A percentile compares a stretch with the other conserved stretches of the same genome.
phyloP scores from a whole-genome alignment of 2,113 vertebrate species.

The Seriola quinqueradiata region DNA sequence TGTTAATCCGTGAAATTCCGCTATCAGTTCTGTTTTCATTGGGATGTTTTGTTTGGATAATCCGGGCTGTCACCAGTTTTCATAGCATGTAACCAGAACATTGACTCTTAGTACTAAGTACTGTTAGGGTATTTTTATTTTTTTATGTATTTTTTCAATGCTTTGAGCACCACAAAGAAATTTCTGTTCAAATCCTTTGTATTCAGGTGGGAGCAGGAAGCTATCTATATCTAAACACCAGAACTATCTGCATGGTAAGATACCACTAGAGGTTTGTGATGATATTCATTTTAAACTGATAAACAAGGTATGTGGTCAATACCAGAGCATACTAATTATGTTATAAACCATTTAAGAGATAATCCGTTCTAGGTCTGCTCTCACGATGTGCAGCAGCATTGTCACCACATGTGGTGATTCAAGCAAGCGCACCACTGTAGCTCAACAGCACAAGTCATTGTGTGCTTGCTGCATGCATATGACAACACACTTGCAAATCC shows the following conservation, averaged over 20 bases:
- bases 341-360: neutral
- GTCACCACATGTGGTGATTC: neutral
- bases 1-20: neutral
- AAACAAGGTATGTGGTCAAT: too few relatives aligned
- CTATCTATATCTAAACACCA: too few relatives aligned
- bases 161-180: too few relatives aligned
- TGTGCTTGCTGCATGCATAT: slow-evolving; percentile 6
- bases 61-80: neutral
- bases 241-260: too few relatives aligned
- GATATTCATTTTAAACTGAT: too few relatives aligned
- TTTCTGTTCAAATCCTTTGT: too few relatives aligned
- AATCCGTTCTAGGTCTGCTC: neutral
- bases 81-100: neutral
- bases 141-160: too few relatives aligned
- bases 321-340: too few relatives aligned
- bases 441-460: neutral
- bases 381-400: neutral
- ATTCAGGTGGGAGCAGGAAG: too few relatives aligned
- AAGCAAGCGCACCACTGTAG: neutral
- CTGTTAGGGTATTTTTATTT: too few relatives aligned
- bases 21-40: neutral
- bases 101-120: too few relatives aligned
- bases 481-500: slow-evolving; percentile 49
- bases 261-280: too few relatives aligned
- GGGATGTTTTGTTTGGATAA: neutral